Conservation (phyloP, 2,888 invertebrate species). For the Syritta pipiens region DNA sequence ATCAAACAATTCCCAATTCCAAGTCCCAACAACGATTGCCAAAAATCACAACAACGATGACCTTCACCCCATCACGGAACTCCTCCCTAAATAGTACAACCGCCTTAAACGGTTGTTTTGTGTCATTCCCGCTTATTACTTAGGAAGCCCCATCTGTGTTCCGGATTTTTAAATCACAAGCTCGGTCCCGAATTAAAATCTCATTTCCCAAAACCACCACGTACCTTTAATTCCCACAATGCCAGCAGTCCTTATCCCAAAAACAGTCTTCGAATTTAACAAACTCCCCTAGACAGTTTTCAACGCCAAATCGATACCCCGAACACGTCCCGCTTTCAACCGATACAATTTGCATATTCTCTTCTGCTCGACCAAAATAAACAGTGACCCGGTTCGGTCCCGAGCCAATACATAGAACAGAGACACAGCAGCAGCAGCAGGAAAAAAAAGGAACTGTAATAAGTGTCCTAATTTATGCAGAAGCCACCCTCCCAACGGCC, state of each 20-base stretch:
- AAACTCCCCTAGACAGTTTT: slow-evolving; percentile 32
- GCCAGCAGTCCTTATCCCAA: neutral
- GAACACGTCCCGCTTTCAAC: slow-evolving; percentile 41
- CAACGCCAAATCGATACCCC: slow-evolving; percentile 52
- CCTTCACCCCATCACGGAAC: too few relatives aligned
- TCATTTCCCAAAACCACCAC: neutral
- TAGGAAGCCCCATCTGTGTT: too few relatives aligned
- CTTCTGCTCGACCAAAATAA: slow-evolving; percentile 44
- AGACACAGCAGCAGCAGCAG: too few relatives aligned
- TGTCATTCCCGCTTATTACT: too few relatives aligned
- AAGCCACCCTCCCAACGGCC: slow-evolving; percentile 28
- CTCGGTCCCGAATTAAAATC: too few relatives aligned
- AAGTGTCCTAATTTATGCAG: slow-evolving; percentile 67
- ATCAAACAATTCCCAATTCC: too few relatives aligned
- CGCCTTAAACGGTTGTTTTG: too few relatives aligned
- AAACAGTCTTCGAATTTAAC: neutral
- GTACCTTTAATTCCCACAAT: neutral
- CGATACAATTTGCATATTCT: slow-evolving; percentile 43
- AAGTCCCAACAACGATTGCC: too few relatives aligned
- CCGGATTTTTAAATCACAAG: neutral
- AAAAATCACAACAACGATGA: too few relatives aligned
- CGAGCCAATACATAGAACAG: slow-evolving; percentile 24
- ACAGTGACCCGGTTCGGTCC: slow-evolving; percentile 59
- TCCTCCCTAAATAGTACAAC: too few relatives aligned
- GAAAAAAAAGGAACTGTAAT: slow-evolving; percentile 28